Percentiles rank a stretch among this genome's conserved stretches.
These are phyloP conservation scores for Lordiphosa stackelbergi DNA, from an alignment of 1,140 invertebrate species.

Conservation along the genomic window DNA sequence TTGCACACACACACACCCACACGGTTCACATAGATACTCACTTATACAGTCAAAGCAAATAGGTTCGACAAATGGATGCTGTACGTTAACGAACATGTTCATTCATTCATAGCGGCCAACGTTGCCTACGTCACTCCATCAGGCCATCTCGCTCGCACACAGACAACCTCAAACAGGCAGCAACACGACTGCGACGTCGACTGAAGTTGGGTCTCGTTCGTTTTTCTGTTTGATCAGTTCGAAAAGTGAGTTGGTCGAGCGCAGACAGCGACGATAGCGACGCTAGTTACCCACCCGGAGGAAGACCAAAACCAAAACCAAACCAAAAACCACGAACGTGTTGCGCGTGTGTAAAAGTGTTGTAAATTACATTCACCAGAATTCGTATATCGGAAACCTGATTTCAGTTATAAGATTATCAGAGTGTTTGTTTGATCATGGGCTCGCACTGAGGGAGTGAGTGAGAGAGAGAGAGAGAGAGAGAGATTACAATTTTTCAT, in stretches of 20 bases:
- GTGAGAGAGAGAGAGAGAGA: neutral
- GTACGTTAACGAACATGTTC: constrained; percentile 45
- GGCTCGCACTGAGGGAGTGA: constrained; percentile 15
- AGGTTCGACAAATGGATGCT: constrained; percentile 28
- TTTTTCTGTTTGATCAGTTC: constrained; percentile 71
- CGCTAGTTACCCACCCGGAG: neutral
- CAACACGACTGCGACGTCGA: constrained; percentile 23
- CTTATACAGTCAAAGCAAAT: constrained; percentile 1
- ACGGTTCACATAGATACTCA: constrained; percentile 35
- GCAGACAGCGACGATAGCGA: constrained; percentile 41
- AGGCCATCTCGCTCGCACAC: neutral
- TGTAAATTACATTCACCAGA: constrained; percentile 37
- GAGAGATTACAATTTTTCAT: constrained; percentile 32
- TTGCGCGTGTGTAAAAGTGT: constrained; percentile 35
- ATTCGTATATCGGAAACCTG: constrained; percentile 48
- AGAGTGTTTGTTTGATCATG: constrained; percentile 29
- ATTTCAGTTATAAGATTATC: constrained; percentile 35
- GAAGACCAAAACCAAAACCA: constrained; percentile 1
- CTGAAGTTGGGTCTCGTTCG: constrained; percentile 30
- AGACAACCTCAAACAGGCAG: constrained; percentile 17
- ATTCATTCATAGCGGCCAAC: constrained; percentile 39
- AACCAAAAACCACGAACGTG: constrained; percentile 11
- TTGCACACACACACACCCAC: constrained; percentile 25
- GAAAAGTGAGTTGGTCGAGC: constrained; percentile 64
- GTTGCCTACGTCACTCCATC: constrained; percentile 6